Evolutionary conservation across 2,797 vertebrate genomes (phyloP), one percentile per base, ranked within the genome.

Genomic region (Phataginus tetradactyla): DNA sequence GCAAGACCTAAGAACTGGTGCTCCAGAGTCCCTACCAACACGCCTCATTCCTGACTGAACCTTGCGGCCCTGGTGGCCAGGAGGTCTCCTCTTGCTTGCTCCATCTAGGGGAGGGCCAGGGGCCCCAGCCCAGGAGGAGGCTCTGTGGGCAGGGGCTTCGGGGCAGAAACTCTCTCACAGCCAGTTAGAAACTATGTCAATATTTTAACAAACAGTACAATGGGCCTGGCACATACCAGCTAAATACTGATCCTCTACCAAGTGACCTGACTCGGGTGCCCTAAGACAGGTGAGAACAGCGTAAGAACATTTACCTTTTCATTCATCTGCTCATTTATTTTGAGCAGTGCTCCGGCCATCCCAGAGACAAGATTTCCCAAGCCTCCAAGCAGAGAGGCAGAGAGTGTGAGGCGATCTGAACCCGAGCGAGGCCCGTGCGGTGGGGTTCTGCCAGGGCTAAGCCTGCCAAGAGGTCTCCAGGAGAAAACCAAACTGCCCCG

Each of bases 341-440:
- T 32, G 51, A 94, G 53, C 13, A 7, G 18, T 32, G 37, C 1
- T n/a, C 77, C 53, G 53, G n/a, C 55, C 74, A 64, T 29, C 34
- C 71, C 71, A 79, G 77, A 63, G 77, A 69, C 29, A n/a, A 59
- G 45, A 34, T 13, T 61, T 53, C 53, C 13, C 49, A 61, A 61
- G 61, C 32, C 71, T 66, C 63, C 5, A 3, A 18, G 61, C 5
- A 63, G 61, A 51, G 45, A 92, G 71, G 42, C 32, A 49, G 85
- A 69, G 17, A 57, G 7, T 25, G 42, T 23, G 32, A 84, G 27
- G 71, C 83, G n/a, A 66, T 12, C 20, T 4, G 20, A 74, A 37
- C 85, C 80, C 0, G 1, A 86, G 42, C 66, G 23, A 20, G 14
- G 45, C 5, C 68, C 37, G 5, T 0, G 27, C 5, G 1, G 11